These are phyloP conservation scores for Triplophysa siluroides DNA, from an alignment of 2,113 vertebrate species.

Conservation along the genomic window DNA sequence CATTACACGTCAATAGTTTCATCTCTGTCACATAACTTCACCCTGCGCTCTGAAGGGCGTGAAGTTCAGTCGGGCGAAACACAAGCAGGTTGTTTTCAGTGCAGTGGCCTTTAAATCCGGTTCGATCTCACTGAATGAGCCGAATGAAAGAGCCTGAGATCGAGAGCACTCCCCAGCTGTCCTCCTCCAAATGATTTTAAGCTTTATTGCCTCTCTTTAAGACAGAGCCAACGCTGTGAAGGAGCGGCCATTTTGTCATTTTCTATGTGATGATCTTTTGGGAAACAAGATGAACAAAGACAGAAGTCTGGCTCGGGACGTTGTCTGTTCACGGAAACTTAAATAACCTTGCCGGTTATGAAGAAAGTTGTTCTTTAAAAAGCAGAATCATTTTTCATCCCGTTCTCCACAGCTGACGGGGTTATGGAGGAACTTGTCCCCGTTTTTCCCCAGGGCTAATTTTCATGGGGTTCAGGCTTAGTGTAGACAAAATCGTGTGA, in stretches of 20 bases:
- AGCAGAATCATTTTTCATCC: constrained; percentile 40
- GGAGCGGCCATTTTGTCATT: constrained; percentile 20
- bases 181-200: constrained; percentile 45
- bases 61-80: not conserved
- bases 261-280: not conserved
- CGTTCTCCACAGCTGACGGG: constrained; percentile 29
- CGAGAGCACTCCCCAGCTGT: not conserved
- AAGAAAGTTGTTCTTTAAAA: constrained; percentile 35
- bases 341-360: constrained; percentile 43
- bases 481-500: constrained; percentile 1
- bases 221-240: constrained; percentile 1
- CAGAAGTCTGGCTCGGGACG: constrained; percentile 14
- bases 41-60: not conserved
- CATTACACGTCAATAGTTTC: not conserved
- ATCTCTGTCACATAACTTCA: not conserved
- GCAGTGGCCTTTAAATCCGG: constrained; percentile 17
- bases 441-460: not conserved
- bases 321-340: constrained; percentile 40
- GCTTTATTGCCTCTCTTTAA: constrained; percentile 45
- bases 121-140: constrained; percentile 23
- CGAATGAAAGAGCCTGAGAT: constrained; percentile 1
- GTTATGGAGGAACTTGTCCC: constrained; percentile 26
- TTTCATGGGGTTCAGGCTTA: constrained; percentile 32
- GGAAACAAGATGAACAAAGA: constrained; percentile 17
- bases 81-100: not conserved